These are phyloP conservation scores for Portevinia maculata DNA, from an alignment of 2,888 invertebrate species.

Conservation along the genomic window DNA sequence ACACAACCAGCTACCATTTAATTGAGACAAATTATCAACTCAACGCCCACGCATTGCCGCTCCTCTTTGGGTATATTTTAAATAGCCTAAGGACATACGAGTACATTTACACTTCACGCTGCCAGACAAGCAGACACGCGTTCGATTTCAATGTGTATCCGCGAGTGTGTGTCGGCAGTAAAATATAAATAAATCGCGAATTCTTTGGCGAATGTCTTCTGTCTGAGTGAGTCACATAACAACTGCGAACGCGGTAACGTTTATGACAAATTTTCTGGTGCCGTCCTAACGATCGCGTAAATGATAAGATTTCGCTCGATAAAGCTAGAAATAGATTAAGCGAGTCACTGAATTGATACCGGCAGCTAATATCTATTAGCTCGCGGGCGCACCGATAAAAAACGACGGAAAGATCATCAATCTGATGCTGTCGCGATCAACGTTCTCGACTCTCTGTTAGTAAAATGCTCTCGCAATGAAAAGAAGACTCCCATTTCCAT, in stretches of 20 bases:
- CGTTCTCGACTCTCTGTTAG: slow-evolving; percentile 70
- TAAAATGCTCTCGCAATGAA: slow-evolving; percentile 56
- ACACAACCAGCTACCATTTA: slow-evolving; percentile 32
- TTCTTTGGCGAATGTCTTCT: slow-evolving; percentile 64
- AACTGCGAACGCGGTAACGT: slow-evolving; percentile 14
- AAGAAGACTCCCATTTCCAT: slow-evolving; percentile 64
- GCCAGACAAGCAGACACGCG: slow-evolving; percentile 65
- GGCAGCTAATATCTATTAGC: slow-evolving; percentile 8
- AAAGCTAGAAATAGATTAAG: slow-evolving; percentile 47
- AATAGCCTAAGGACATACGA: slow-evolving; percentile 54
- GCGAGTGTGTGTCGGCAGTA: slow-evolving; percentile 44
- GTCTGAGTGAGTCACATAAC: slow-evolving; percentile 55
- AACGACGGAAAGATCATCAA: slow-evolving; percentile 21
- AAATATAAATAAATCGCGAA: slow-evolving; percentile 66
- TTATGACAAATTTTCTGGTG: slow-evolving; percentile 24
- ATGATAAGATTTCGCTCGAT: slow-evolving; percentile 43
- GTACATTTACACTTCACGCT: slow-evolving; percentile 47
- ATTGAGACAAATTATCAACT: slow-evolving; percentile 55
- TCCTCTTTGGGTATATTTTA: slow-evolving; percentile 35
- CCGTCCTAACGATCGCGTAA: slow-evolving; percentile 9
- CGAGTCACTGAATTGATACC: slow-evolving; percentile 30
- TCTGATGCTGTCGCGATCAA: slow-evolving; percentile 65
- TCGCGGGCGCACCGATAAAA: slow-evolving; percentile 40
- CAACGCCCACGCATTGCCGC: slow-evolving; percentile 56
- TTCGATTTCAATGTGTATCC: slow-evolving; percentile 42